Conservation (phyloP, 2,113 vertebrate species). For the Aspidoscelis tigris region DNA sequence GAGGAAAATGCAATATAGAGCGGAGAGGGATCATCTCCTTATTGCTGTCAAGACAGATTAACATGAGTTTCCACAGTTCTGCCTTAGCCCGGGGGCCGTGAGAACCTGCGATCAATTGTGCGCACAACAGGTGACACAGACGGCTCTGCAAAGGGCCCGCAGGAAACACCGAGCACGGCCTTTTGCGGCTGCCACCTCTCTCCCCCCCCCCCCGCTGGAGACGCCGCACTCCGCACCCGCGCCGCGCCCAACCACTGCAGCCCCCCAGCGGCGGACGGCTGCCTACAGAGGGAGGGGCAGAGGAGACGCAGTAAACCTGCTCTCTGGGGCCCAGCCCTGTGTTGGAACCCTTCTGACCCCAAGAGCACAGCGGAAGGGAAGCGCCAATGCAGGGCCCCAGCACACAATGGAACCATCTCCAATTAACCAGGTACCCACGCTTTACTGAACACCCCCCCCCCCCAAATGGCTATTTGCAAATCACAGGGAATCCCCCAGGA, state of each 20-base stretch:
- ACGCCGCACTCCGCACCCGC: not conserved
- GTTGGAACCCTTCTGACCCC: not conserved
- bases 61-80: not conserved
- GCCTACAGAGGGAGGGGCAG: not conserved
- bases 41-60: not conserved
- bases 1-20: not conserved
- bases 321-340: too few relatives aligned
- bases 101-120: not conserved
- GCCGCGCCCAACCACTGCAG: not conserved
- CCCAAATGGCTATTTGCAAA: slow-evolving; percentile 21
- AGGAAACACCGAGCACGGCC: not conserved
- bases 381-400: fast-evolving
- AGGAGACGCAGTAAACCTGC: slow-evolving; percentile 74
- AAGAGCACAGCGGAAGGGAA: slow-evolving; percentile 52
- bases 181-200: not conserved
- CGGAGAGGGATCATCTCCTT: slow-evolving; percentile 20
- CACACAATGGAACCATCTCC: not conserved
- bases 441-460: not conserved
- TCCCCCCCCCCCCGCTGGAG: not conserved
- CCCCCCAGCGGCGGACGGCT: fast-evolving
- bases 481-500: not conserved
- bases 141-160: slow-evolving; percentile 33
- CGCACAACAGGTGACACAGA: slow-evolving; percentile 22
- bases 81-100: not conserved
- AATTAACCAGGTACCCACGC: not conserved